phyloP scores from a whole-genome alignment of 2,113 vertebrate species.

The Dendrocopos noguchii region DNA sequence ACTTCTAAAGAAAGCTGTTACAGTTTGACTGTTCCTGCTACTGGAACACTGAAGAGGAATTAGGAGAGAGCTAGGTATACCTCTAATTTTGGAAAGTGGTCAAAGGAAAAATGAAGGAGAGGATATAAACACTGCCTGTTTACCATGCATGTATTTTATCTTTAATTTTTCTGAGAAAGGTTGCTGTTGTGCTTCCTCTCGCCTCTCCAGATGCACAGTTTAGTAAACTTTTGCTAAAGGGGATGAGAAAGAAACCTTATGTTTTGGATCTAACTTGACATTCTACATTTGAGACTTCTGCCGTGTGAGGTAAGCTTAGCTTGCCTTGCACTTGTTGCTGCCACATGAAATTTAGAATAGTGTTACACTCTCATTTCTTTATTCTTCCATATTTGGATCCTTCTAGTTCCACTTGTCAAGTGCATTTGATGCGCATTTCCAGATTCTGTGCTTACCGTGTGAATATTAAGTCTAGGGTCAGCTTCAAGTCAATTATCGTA shows the following conservation, averaged over 20 bases:
- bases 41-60: neutral
- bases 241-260: neutral
- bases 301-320: neutral
- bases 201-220: neutral
- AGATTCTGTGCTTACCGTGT: neutral
- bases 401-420: neutral
- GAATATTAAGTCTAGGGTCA: neutral
- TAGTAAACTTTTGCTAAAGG: neutral
- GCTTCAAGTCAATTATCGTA: neutral
- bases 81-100: neutral
- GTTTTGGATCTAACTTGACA: neutral
- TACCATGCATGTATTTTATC: fast-evolving
- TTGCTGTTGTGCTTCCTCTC: neutral
- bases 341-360: neutral
- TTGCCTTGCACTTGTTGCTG: neutral
- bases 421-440: neutral
- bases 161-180: neutral
- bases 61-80: neutral
- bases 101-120: neutral
- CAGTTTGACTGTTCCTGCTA: neutral
- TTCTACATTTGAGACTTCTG: neutral
- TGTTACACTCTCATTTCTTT: neutral
- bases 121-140: neutral
- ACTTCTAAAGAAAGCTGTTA: neutral
- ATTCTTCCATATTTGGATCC: neutral